These are phyloP conservation scores for Rattus norvegicus DNA, from an alignment of 2,113 vertebrate species.

Conservation along the genomic window GRCr8 NC_086021.1:98617501-98618000, in stretches of 20 bases:
- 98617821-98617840: slow-evolving; percentile 61
- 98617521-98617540: slow-evolving; percentile 36
- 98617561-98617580: slow-evolving; percentile 31
- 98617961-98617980: neutral
- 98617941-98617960: neutral
- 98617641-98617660: slow-evolving; percentile 20
- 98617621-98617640: neutral
- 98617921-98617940: neutral
- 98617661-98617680: neutral
- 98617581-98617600: neutral
- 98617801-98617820: neutral
- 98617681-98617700: slow-evolving; percentile 29
- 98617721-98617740: neutral
- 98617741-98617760: neutral
- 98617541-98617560: slow-evolving; percentile 25
- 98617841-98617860: slow-evolving; percentile 59
- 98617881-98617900: neutral
- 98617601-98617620: slow-evolving; percentile 40
- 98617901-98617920: neutral
- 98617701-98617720: neutral
- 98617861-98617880: slow-evolving; percentile 51
- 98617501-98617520: neutral
- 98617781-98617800: neutral
- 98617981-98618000: neutral
- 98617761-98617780: slow-evolving; percentile 13